Evolutionary conservation across 30 jellyfish, hydroid and myxozoan genomes (phyloP), one percentile per base, ranked within the genome.

Genomic region (Chrysaora quinquecirrha): DNA sequence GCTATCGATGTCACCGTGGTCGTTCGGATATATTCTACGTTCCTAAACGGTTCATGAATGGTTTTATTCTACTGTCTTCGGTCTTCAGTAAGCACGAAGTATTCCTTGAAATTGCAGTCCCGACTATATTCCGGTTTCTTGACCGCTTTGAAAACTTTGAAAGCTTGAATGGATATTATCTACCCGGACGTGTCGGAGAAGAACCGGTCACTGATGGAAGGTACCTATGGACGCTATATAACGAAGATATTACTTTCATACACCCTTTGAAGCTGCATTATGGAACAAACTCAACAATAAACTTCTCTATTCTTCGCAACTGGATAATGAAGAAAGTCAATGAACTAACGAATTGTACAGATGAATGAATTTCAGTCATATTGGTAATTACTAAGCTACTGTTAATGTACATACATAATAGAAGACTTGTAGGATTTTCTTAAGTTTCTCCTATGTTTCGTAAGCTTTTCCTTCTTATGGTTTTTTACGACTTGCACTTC

Each of bases 51-150:
- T 48, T 33, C 64, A 46, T 88, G 23, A 69, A 46, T 0, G 62
- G 46, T 23, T 95, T 95, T 89, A 35, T 54, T 34, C 27, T 82
- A 32, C 78, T 95, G 2, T 84, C 99, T 30, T 70, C 88, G 52
- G 76, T 88, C 18, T 95, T 95, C 75, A 56, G 88, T 2, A 73
- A 79, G 78, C 81, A 88, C 30, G 92, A 85, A 30, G 99, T 95
- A 1, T 95, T 95, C 32, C 95, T 95, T 27, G 99, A 95, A 48
- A 95, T 95, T 34, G 97, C 99, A n/a, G 95, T 88, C 20, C 97
- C 99, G 20, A 95, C 99, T 0, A 88, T 95, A 23, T 64, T 88
- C 43, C 85, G 99, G 24, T 43, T 95, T 85, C 76, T 95, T 16
- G 96, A 78, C 72, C 72, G 38, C 6, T 64, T 60, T 46, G 77